These are phyloP conservation scores for Cylas formicarius DNA, from an alignment of 1,140 invertebrate genomes.

Conservation along the genomic window DNA sequence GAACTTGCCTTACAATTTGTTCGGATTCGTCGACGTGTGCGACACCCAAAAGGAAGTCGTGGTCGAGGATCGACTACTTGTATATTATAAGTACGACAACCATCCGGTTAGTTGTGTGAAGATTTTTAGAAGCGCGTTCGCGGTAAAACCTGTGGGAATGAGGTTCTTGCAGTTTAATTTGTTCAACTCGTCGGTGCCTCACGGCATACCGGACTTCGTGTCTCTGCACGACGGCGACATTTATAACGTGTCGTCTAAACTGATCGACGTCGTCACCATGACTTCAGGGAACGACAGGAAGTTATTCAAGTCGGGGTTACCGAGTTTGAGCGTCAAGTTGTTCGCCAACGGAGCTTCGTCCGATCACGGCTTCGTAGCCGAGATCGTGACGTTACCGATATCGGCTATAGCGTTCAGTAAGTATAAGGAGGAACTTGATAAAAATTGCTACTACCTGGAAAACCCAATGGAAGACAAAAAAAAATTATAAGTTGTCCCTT, in stretches of 20 bases:
- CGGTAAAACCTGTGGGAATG: constrained; percentile 82
- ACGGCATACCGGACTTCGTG: constrained; percentile 67
- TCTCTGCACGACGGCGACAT: constrained; percentile 88
- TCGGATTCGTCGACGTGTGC: constrained; percentile 94
- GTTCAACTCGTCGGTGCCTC: constrained; percentile 72
- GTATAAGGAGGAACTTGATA: constrained; percentile 35
- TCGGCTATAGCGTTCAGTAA: constrained; percentile 82
- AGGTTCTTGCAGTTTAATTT: constrained; percentile 88
- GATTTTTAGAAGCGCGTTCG: constrained; percentile 81
- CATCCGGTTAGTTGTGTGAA: constrained; percentile 95
- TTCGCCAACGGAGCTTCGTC: constrained; percentile 91
- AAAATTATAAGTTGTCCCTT: too few relatives aligned
- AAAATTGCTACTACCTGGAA: too few relatives aligned
- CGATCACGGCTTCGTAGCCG: constrained; percentile 94
- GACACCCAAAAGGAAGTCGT: constrained; percentile 86
- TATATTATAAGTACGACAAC: constrained; percentile 98
- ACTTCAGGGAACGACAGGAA: constrained; percentile 63
- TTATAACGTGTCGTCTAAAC: constrained; percentile 73
- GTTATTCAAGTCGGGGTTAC: constrained; percentile 65
- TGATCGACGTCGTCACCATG: constrained; percentile 65
- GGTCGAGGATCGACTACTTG: constrained; percentile 81
- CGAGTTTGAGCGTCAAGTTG: constrained; percentile 82
- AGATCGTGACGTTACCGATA: constrained; percentile 90
- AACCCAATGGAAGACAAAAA: constrained; percentile 4
- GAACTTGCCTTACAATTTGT: constrained; percentile 88